Conservation (phyloP, 2,888 invertebrate genomes). For the Merodon equestris region DNA sequence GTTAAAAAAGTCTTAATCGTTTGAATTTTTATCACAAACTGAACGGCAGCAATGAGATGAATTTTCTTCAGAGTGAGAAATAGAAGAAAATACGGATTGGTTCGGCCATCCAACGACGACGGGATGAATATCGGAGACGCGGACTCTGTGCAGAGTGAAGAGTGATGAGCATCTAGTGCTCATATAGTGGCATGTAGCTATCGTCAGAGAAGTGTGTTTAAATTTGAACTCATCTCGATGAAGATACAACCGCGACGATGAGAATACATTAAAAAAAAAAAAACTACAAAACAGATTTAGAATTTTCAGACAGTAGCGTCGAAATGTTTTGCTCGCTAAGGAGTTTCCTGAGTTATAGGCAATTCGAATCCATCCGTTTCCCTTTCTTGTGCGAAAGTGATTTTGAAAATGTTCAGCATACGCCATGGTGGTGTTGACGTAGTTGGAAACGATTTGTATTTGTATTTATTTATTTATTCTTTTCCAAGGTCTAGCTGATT, state of each 20-base stretch:
- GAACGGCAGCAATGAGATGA: slow-evolving; percentile 70
- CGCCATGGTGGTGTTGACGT: too few species aligned
- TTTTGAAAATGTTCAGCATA: too few species aligned
- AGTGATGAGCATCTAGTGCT: slow-evolving; percentile 11
- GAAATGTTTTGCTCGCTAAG: slow-evolving; percentile 1
- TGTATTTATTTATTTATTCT: too few species aligned
- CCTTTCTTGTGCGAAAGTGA: neutral
- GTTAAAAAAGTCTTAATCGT: slow-evolving; percentile 73
- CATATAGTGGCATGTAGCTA: neutral
- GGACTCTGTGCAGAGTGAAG: slow-evolving; percentile 24
- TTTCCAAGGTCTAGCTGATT: too few species aligned
- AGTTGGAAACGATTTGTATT: too few species aligned
- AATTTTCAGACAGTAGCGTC: slow-evolving; percentile 15
- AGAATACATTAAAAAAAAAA: too few species aligned
- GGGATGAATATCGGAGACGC: slow-evolving; percentile 32
- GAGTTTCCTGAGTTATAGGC: neutral
- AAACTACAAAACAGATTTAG: neutral
- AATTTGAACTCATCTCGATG: neutral
- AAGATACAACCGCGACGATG: too few species aligned
- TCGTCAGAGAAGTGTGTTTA: slow-evolving; percentile 27
- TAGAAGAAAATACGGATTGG: slow-evolving; percentile 28
- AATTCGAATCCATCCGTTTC: neutral
- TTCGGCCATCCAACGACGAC: slow-evolving; percentile 6
- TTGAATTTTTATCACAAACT: slow-evolving; percentile 78
- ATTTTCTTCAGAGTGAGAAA: slow-evolving; percentile 47